These are phyloP conservation scores for Hemiprocne comata DNA, from an alignment of 2,113 vertebrate genomes.

Conservation along the genomic window DNA sequence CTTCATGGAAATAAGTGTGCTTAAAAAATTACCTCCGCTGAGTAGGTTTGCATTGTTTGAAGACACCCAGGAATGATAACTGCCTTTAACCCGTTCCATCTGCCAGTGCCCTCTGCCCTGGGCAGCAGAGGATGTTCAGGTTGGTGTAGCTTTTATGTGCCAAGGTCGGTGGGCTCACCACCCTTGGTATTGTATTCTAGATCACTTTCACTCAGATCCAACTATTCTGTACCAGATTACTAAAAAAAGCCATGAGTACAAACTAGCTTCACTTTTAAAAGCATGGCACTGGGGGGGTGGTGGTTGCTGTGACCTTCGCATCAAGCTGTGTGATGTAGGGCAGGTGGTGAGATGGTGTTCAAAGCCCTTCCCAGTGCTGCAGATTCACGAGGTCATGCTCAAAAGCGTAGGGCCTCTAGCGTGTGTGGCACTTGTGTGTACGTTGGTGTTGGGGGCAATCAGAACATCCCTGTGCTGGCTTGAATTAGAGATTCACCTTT, in stretches of 20 bases:
- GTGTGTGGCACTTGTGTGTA: rapidly evolving
- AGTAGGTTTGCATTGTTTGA: conserved; percentile 15
- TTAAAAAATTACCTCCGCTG: conserved; percentile 20
- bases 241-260: not conserved
- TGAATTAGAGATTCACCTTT: not conserved
- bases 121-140: not conserved
- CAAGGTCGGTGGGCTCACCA: not conserved
- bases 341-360: not conserved
- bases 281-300: not conserved
- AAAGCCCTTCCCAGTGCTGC: not conserved
- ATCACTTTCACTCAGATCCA: rapidly evolving
- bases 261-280: not conserved
- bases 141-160: rapidly evolving
- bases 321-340: rapidly evolving
- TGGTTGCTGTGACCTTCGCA: not conserved
- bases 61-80: not conserved
- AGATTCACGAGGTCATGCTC: rapidly evolving
- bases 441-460: not conserved
- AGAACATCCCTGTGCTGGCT: not conserved
- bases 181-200: rapidly evolving
- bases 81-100: not conserved
- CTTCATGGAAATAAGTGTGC: conserved; percentile 27
- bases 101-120: not conserved
- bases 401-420: not conserved
- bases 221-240: rapidly evolving